A percentile compares a stretch with the other conserved stretches of the same genome.
Evolutionary conservation across 92 coral and sea anemone genomes (phyloP).

Genomic region (Epizoanthus scotinus): DNA sequence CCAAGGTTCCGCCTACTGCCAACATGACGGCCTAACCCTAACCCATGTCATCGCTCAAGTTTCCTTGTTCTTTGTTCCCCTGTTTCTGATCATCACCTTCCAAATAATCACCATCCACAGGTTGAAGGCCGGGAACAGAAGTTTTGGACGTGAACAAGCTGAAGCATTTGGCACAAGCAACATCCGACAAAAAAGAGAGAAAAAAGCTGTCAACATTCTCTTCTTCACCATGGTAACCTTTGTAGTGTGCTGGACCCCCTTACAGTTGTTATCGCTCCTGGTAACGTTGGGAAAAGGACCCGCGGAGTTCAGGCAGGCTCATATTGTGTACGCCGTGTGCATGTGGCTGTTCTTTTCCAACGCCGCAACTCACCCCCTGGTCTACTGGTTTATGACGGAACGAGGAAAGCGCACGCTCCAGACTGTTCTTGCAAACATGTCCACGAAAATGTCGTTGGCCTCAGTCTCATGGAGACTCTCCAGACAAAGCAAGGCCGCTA

Average conservation of each 20-base stretch:
- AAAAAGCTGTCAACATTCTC: background rate
- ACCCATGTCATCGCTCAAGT: background rate
- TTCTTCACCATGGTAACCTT: constrained; percentile 19
- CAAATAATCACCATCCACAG: background rate
- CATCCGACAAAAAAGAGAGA: background rate
- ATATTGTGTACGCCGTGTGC: background rate
- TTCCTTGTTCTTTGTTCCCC: constrained; percentile 3
- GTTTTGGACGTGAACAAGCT: background rate
- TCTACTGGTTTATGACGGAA: constrained; percentile 27
- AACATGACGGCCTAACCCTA: background rate
- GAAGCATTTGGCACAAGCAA: background rate
- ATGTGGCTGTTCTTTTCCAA: constrained; percentile 25
- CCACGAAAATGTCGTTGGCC: background rate
- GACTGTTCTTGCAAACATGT: background rate
- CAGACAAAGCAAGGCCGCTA: no score
- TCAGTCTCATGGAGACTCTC: no score
- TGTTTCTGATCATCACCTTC: constrained; percentile 5
- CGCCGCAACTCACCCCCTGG: constrained; percentile 9
- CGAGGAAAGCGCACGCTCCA: background rate
- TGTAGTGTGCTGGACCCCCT: constrained; percentile 23
- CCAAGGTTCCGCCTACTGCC: constrained; percentile 1
- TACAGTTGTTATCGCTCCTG: background rate
- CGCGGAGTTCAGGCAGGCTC: background rate
- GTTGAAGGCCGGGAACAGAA: constrained; percentile 6
- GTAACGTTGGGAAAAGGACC: background rate